phyloP scores from a whole-genome alignment of 2,797 vertebrate species.

The Halcyon leucocephala region DNA sequence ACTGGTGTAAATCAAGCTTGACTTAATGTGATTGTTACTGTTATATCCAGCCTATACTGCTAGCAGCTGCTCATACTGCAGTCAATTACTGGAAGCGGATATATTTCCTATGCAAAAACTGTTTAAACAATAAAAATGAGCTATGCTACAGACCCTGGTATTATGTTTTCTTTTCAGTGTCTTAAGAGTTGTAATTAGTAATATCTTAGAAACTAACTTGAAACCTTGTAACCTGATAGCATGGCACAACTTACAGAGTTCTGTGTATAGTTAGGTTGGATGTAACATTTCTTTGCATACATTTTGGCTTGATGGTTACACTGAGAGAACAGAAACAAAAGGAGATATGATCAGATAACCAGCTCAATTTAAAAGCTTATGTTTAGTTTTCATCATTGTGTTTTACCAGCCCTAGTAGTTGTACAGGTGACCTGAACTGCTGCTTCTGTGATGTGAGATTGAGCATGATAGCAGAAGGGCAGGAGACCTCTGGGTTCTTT shows the following conservation, averaged over 20 bases:
- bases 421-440: background rate
- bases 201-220: constrained; percentile 26
- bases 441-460: background rate
- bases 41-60: constrained; percentile 99
- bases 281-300: background rate
- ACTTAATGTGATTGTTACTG: constrained; percentile 99
- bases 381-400: background rate
- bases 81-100: constrained; percentile 99
- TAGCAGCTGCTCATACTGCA: constrained; percentile 99
- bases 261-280: background rate
- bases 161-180: constrained; percentile 72
- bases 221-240: background rate
- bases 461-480: background rate
- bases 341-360: background rate
- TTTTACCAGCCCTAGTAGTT: background rate
- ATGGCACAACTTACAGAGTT: background rate
- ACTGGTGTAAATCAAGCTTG: constrained; percentile 99
- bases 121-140: constrained; percentile 99
- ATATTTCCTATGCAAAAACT: constrained; percentile 99
- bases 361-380: background rate
- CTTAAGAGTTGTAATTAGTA: background rate
- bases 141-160: constrained; percentile 93
- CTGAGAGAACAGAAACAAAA: background rate
- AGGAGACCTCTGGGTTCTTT: background rate
- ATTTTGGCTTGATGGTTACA: background rate